Evolutionary conservation across 2,888 invertebrate species (phyloP).

Genomic region (Dicycla oo): DNA sequence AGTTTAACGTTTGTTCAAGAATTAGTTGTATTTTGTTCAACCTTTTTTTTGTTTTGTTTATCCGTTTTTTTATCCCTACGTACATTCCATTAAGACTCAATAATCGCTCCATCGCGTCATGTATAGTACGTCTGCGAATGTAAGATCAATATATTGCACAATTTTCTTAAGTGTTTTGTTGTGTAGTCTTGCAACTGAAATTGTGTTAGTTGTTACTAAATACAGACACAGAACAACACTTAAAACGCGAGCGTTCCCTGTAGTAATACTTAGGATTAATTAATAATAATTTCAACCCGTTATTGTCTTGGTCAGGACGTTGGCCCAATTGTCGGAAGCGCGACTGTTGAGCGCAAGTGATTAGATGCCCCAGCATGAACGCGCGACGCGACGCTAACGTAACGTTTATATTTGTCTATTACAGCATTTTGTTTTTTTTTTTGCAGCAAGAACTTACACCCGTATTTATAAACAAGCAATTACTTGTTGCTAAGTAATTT

Average conservation of each 20-base stretch:
- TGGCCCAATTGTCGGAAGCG: background rate
- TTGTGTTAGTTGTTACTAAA: constrained; percentile 4
- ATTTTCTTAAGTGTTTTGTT: constrained; percentile 46
- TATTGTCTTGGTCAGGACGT: background rate
- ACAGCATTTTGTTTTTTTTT: too few relatives aligned
- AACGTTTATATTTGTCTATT: too few relatives aligned
- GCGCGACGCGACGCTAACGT: too few relatives aligned
- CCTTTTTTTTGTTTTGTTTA: too few relatives aligned
- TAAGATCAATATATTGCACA: constrained; percentile 18
- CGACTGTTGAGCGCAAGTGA: background rate
- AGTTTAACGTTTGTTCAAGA: background rate
- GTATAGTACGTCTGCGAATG: background rate
- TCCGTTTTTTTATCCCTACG: too few relatives aligned
- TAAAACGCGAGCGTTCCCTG: background rate
- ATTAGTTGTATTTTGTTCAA: background rate
- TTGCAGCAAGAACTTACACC: too few relatives aligned
- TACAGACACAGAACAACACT: constrained; percentile 28
- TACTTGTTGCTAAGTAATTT: too few relatives aligned
- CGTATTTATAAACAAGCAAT: too few relatives aligned
- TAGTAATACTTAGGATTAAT: constrained; percentile 21
- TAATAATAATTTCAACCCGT: constrained; percentile 20
- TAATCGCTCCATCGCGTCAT: background rate
- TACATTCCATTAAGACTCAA: background rate
- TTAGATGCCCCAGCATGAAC: background rate
- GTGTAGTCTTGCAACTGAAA: constrained; percentile 40